A percentile compares a stretch with the other conserved stretches of the same genome.
Conservation (phyloP, 2,113 vertebrate species). For the Perca flavescens region DNA sequence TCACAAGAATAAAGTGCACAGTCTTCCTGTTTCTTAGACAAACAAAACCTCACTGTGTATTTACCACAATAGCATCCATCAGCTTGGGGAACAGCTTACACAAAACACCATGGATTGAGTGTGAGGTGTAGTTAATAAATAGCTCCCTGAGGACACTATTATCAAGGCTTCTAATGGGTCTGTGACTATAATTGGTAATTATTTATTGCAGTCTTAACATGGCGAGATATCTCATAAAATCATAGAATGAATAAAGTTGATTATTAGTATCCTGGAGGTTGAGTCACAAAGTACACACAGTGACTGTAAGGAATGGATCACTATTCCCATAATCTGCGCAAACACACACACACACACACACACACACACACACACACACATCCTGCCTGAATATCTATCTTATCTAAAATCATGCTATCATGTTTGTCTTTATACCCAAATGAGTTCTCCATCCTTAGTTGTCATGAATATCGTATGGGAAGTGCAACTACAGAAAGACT, state of each 20-base stretch:
- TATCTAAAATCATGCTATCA: slow-evolving; percentile 8
- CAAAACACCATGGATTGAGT: slow-evolving; percentile 1
- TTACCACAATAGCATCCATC: slow-evolving; percentile 4
- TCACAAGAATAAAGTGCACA: slow-evolving; percentile 9
- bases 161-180: background rate
- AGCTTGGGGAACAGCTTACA: background rate
- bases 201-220: background rate
- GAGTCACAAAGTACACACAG: slow-evolving; percentile 64
- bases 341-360: slow-evolving; percentile 29
- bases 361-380: slow-evolving; percentile 16
- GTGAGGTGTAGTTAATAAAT: background rate
- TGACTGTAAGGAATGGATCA: slow-evolving; percentile 64
- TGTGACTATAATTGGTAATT: background rate
- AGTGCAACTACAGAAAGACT: slow-evolving; percentile 31
- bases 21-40: slow-evolving; percentile 47
- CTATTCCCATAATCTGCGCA: slow-evolving; percentile 64
- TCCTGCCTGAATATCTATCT: slow-evolving; percentile 20
- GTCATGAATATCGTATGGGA: slow-evolving; percentile 4
- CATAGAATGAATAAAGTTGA: slow-evolving; percentile 16
- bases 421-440: background rate
- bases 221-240: slow-evolving; percentile 8
- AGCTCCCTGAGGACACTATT: background rate
- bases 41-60: slow-evolving; percentile 1
- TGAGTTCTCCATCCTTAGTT: background rate
- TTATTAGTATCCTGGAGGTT: slow-evolving; percentile 48